Base-by-base conservation (phyloP, 2,888 invertebrate genomes). In the Agonopterix heracliana region DNA sequence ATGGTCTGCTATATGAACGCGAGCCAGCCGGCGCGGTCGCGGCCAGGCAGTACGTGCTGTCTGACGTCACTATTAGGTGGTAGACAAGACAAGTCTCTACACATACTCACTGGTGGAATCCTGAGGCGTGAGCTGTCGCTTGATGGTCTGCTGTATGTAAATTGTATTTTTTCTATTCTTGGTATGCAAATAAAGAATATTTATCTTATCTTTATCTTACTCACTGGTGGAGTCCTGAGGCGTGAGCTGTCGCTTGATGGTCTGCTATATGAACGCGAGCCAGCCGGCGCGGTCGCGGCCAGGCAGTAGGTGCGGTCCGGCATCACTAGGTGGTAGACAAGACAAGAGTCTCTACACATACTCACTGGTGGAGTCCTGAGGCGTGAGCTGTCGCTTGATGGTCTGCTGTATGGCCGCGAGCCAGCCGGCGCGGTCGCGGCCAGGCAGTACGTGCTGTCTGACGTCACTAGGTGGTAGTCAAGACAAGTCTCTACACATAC, bases 301-400 rank as follows among this genome's bases (percentile, higher is more conserved):
- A 96, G 81, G 67, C 94, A 92, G 78, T 92, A 96, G 41, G 91
- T 91, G 48, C 95, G 82, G 52, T 94, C 94, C 0, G 95, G 96
- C 0, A 96, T 96, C 55, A 92, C 92, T 45, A 96, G 87, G 43
- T 95, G 94, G 83, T 97, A 96, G 36, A 94, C 92, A 69, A 93
- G 95, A 1, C 94, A 92, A n/a, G n/a, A 63, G 95, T 93, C 56
- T 95, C 94, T 60, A n/a, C n/a, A n/a, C n/a, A n/a, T n/a, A n/a
- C n/a, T n/a, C n/a, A n/a, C n/a, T n/a, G n/a, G 35, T 35, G 5
- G n/a, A n/a, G n/a, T n/a, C n/a, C n/a, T n/a, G n/a, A n/a, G n/a
- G n/a, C n/a, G n/a, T n/a, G n/a, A n/a, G n/a, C n/a, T n/a, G n/a
- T n/a, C n/a, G n/a, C n/a, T n/a, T n/a, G n/a, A n/a, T n/a, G n/a